A percentile compares a stretch with the other conserved stretches of the same genome.
Conservation (phyloP, 2,113 vertebrate genomes). For the Sigmodon hispidus region DNA sequence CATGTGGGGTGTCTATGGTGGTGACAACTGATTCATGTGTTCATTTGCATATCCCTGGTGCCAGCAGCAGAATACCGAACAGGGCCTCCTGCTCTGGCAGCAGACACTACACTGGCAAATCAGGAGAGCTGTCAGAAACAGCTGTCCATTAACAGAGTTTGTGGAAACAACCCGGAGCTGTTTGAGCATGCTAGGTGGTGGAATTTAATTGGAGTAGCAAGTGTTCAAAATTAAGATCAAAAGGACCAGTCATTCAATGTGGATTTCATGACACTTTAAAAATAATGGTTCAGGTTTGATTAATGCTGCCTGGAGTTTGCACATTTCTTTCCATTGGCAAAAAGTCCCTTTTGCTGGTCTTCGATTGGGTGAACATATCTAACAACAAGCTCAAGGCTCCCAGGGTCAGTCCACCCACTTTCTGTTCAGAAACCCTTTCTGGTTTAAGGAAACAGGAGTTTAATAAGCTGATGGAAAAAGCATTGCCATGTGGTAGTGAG, state of each 20-base stretch:
- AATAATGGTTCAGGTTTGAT: constrained; percentile 73
- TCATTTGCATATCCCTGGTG: constrained; percentile 94
- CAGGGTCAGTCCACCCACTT: accelerated
- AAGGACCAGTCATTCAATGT: constrained; percentile 78
- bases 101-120: constrained; percentile 95
- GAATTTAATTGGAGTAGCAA: constrained; percentile 90
- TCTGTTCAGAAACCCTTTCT: neutral
- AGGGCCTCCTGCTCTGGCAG: constrained; percentile 92
- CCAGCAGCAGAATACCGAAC: constrained; percentile 95
- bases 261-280: constrained; percentile 73
- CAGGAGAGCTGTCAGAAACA: constrained; percentile 99
- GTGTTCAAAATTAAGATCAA: constrained; percentile 89
- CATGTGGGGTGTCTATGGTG: constrained; percentile 90
- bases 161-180: constrained; percentile 86
- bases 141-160: constrained; percentile 92
- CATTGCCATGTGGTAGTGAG: neutral
- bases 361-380: neutral
- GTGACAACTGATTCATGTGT: constrained; percentile 99
- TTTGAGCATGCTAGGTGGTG: constrained; percentile 89
- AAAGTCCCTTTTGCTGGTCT: neutral
- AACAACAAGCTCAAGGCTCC: neutral
- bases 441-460: constrained; percentile 20
- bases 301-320: constrained; percentile 67
- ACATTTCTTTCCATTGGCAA: constrained; percentile 24
- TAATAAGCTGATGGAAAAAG: neutral